Evolutionary conservation across 2,113 vertebrate genomes (phyloP), one percentile per base, ranked within the genome.

Genomic region (Corythoichthys haematopterus): DNA sequence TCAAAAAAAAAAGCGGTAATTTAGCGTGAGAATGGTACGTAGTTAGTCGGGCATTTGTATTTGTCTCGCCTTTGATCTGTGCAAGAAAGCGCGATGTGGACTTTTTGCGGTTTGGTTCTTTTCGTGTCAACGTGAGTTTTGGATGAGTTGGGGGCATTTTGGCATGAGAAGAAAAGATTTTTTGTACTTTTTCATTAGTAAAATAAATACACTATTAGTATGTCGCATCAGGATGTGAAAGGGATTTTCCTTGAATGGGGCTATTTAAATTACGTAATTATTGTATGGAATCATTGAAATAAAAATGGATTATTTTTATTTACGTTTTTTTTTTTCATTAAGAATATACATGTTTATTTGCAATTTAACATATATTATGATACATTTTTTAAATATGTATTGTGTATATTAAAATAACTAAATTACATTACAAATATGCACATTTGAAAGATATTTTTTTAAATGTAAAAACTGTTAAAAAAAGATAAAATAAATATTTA

Each of bases 11-110:
- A 72, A 68, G 36, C 16, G 53, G 7, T 66, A 58, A 66, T 85
- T 71, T 64, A 80, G 67, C 72, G 56, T 81, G 85, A 83, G 81
- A 80, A 78, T 66, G 71, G 40, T 58, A 52, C 53, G 50, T 13
- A 28, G 60, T 69, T 48, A 62, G 62, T 48, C 48, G 28, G 11
- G 55, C 33, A 13, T 66, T 67, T 80, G 63, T 60, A 14, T 52
- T n/a, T 15, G 50, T 33, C 28, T 51, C 1, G 1, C 68, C 60
- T 80, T 74, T 76, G 60, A 69, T 67, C 64, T 62, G 33, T 62
- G 64, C 47, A 3, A 47, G 50, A 45, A 74, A 56, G 62, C 66
- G 72, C 63, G 55, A 78, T 2, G 60, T 55, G 65, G 76, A 72
- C 60, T 63, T 60, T 47, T 53, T 61, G 56, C 68, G 55, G 73